Base-by-base conservation (phyloP, 2,113 vertebrate species). In the Corythornis cristatus region DNA sequence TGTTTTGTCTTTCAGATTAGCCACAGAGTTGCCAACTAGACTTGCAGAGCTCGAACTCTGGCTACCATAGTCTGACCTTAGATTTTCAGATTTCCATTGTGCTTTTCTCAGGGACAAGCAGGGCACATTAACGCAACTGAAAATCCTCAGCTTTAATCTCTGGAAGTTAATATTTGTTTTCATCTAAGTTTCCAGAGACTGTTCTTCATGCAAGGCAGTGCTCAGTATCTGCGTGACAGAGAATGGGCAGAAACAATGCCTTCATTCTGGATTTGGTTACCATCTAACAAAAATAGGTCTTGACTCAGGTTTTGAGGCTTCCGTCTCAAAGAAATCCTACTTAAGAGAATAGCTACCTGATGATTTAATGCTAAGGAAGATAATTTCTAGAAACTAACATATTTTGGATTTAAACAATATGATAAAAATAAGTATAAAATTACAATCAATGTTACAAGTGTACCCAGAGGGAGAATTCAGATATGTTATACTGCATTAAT, bases 41-140 rank as follows among this genome's bases (percentile, higher is more conserved):
- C 19, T 11, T 11, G 12, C 62, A 64, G 70, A 76, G 65, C n/a
- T 57, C n/a, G 22, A 61, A 26, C 46, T 43, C 4, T 1, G 22
- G 53, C 16, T 5, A 4, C 9, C 72, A 15, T 0, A 64, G 46
- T 1, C 4, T 2, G 2, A 5, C 19, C 28, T 31, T 1, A 11
- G 66, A 22, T 42, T 45, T 56, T 26, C 22, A 11, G 10, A 29
- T 12, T 73, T 23, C 15, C 42, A 28, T 13, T 13, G 19, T 53
- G 45, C 23, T 21, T 1, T 8, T 42, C n/a, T 62, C 40, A 26
- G 16, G 3, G 17, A 11, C 1, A 8, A 12, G 19, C 16, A 33
- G 5, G 7, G 21, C n/a, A n/a, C 2, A 2, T 3, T 51, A 72
- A 48, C 4, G 8, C 35, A 76, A 40, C 58, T 78, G 31, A 46